A percentile compares a stretch with the other conserved stretches of the same genome.
phyloP scores from a whole-genome alignment of 2,888 invertebrate genomes.

The Eupithecia insigniata region DNA sequence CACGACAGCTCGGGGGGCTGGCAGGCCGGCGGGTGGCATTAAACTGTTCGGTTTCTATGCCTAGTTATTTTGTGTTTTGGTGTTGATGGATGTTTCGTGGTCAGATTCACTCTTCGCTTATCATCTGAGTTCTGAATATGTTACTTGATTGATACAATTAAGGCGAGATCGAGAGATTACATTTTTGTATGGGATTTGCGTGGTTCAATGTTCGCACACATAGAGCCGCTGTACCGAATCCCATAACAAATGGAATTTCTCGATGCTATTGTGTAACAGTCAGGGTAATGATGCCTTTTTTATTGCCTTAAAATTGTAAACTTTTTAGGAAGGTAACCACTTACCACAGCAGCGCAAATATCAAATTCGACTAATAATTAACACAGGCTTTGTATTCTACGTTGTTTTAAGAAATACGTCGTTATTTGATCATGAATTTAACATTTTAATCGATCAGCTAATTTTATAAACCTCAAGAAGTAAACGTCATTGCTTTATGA shows the following conservation, averaged over 20 bases:
- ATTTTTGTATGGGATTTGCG: not conserved
- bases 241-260: not conserved
- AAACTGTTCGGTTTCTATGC: not conserved
- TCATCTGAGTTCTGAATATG: not conserved
- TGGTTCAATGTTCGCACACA: no score
- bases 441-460: no score
- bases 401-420: no score
- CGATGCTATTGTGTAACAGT: not conserved
- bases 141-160: not conserved
- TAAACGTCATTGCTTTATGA: no score
- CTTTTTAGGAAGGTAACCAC: no score
- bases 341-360: no score
- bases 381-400: no score
- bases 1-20: not conserved
- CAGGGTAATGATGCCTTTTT: not conserved
- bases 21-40: constrained; percentile 1
- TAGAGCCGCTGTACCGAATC: not conserved
- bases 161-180: not conserved
- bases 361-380: no score
- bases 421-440: no score
- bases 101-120: not conserved
- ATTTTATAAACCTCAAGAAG: no score
- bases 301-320: not conserved
- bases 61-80: not conserved
- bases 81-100: not conserved